Base-by-base conservation (phyloP, 1,140 invertebrate species). In the Pemphigus obesinymphae region DNA sequence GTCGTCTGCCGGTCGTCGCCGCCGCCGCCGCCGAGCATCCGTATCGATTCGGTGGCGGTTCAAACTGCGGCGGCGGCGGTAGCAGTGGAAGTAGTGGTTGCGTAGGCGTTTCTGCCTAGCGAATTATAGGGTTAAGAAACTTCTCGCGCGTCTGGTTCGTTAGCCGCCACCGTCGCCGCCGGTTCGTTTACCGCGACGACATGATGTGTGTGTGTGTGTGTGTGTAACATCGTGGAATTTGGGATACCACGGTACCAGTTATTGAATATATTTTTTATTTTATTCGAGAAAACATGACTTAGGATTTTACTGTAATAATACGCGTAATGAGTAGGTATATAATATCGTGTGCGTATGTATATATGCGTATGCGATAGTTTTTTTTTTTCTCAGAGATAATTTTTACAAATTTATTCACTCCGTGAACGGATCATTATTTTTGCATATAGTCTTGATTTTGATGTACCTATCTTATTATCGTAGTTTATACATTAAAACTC, bases 21-120 rank as follows among this genome's bases (percentile, higher is more conserved):
- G 43, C 5, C n/a, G n/a, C n/a, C n/a, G n/a, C 26, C 53, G 11
- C 23, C 55, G 23, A 37, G 53, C 75, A 37, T 58, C n/a, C 37
- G 55, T 80, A 80, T 80, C 76, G 76, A 80, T 80, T 80, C 55
- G 23, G 55, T n/a, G 34, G n/a, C 13, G n/a, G n/a, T n/a, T n/a
- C n/a, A n/a, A n/a, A n/a, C n/a, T n/a, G n/a, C n/a, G n/a, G n/a
- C 31, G 31, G 10, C 17, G 48, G 17, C 11, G 20, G 45, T 48
- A n/a, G 37, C 37, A 20, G 66, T 29, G 34, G 37, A n/a, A 20
- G 37, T 43, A 23, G 6, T 43, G 40, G 37, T 13, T 37, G 55
- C 26, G 76, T 80, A 80, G 76, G 76, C 76, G 76, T 63, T 80
- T 80, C 50, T 80, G 34, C 55, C 58, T 15, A 50, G 70, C 43